Evolutionary conservation across 1,140 invertebrate species (phyloP).

Genomic region (Phymastichus coffea): DNA sequence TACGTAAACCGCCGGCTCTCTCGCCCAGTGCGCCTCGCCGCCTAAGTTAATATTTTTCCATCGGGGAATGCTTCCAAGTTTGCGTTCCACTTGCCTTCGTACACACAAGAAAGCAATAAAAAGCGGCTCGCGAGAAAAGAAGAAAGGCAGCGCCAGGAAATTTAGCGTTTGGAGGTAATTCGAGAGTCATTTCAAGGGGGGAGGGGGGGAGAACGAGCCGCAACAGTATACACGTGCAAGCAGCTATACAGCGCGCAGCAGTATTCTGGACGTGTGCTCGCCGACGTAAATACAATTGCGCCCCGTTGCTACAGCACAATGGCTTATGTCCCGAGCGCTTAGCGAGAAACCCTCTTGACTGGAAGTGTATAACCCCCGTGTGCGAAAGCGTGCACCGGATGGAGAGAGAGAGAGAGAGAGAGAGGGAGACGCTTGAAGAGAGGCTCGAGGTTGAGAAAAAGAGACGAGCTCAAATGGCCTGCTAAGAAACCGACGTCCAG

Average conservation of each 20-base stretch:
- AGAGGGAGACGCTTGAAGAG: too few relatives aligned
- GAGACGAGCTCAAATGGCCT: background rate
- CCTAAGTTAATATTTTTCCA: conserved; percentile 19
- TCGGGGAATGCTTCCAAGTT: conserved; percentile 13
- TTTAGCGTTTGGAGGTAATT: conserved; percentile 36
- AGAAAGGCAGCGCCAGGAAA: conserved; percentile 9
- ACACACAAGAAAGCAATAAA: conserved; percentile 18
- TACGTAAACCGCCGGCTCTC: background rate
- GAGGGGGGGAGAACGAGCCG: too few relatives aligned
- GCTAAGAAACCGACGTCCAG: background rate
- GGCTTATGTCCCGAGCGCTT: conserved; percentile 33
- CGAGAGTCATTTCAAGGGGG: conserved; percentile 45
- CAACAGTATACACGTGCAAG: background rate
- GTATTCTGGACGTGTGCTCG: conserved; percentile 25
- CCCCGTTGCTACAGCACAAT: conserved; percentile 32
- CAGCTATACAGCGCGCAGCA: conserved; percentile 9
- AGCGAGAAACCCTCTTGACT: conserved; percentile 32
- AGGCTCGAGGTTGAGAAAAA: too few relatives aligned
- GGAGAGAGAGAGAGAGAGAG: background rate
- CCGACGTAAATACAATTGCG: conserved; percentile 41
- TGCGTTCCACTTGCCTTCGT: conserved; percentile 19
- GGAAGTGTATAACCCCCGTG: background rate
- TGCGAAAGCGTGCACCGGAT: background rate
- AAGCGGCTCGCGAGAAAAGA: background rate
- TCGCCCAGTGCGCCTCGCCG: background rate